These are phyloP conservation scores for Coilia nasus DNA, from an alignment of 2,797 vertebrate species.

Conservation along the genomic window DNA sequence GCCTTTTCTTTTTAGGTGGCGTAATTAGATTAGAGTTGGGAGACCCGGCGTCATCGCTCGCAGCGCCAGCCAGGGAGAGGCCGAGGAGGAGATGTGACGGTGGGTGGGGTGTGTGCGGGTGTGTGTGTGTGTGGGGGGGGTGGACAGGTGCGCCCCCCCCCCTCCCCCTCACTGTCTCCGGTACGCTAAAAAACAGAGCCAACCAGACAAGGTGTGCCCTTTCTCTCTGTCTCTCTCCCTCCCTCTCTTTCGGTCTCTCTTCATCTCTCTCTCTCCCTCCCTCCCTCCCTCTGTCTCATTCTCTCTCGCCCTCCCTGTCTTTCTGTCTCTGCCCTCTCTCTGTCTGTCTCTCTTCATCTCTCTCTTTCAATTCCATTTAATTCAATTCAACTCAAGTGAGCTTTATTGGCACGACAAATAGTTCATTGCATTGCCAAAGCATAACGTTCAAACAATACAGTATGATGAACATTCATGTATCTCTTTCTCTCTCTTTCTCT, in stretches of 20 bases:
- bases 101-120: constrained; percentile 29
- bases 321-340: not conserved
- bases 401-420: too few species aligned
- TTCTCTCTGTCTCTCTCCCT: not conserved
- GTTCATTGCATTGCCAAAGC: too few species aligned
- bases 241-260: not conserved
- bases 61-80: constrained; percentile 43
- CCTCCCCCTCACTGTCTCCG: constrained; percentile 26
- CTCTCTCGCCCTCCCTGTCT: not conserved
- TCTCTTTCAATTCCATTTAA: too few species aligned
- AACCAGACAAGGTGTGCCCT: constrained; percentile 43
- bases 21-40: constrained; percentile 55
- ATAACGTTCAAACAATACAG: too few species aligned
- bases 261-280: not conserved
- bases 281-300: not conserved
- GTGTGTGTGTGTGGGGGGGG: constrained; percentile 41
- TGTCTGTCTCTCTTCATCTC: not conserved
- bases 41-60: constrained; percentile 47
- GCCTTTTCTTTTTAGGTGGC: constrained; percentile 51
- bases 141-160: constrained; percentile 48
- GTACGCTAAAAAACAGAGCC: constrained; percentile 43
- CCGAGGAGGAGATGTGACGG: constrained; percentile 39
- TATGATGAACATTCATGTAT: too few species aligned
- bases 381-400: too few species aligned
- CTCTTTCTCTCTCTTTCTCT: too few species aligned